Evolutionary conservation across 1,140 invertebrate species (phyloP).

Genomic region (Scaptomyza pallida): DNA sequence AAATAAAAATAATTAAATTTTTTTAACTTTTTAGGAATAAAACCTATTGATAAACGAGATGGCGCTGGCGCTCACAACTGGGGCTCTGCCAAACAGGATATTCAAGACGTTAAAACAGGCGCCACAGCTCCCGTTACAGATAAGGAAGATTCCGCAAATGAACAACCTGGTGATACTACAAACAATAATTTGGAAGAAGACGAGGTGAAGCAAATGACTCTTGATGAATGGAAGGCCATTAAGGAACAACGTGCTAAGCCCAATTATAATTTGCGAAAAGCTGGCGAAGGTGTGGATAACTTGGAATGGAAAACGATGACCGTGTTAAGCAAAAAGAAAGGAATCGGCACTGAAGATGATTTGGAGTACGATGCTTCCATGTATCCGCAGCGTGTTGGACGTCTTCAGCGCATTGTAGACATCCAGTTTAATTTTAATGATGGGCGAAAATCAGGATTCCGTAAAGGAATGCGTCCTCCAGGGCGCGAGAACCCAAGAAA

Average conservation of each 20-base stretch:
- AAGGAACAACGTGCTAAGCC: slow-evolving; percentile 90
- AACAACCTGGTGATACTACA: slow-evolving; percentile 84
- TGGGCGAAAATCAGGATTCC: slow-evolving; percentile 87
- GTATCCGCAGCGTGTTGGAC: slow-evolving; percentile 93
- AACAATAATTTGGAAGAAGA: slow-evolving; percentile 86
- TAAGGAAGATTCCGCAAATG: slow-evolving; percentile 84
- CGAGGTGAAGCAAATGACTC: slow-evolving; percentile 91
- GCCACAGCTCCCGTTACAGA: slow-evolving; percentile 79
- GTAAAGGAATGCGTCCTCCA: slow-evolving; percentile 86
- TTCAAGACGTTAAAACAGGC: slow-evolving; percentile 87
- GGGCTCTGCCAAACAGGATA: slow-evolving; percentile 96
- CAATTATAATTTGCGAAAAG: slow-evolving; percentile 94
- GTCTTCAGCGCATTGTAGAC: slow-evolving; percentile 93
- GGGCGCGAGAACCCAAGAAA: slow-evolving; percentile 77
- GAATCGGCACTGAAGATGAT: slow-evolving; percentile 87
- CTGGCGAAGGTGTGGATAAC: slow-evolving; percentile 95
- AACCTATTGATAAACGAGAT: slow-evolving; percentile 96
- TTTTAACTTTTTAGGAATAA: slow-evolving; percentile 87
- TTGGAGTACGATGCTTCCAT: slow-evolving; percentile 90
- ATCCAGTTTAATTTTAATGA: slow-evolving; percentile 96
- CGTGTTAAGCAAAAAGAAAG: slow-evolving; percentile 83
- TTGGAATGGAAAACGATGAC: slow-evolving; percentile 97
- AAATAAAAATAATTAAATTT: not conserved
- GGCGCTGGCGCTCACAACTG: slow-evolving; percentile 97
- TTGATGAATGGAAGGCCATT: slow-evolving; percentile 95